A percentile compares a stretch with the other conserved stretches of the same genome.
Evolutionary conservation across 92 coral and sea anemone species (phyloP).

Genomic region (Ricordea florida): DNA sequence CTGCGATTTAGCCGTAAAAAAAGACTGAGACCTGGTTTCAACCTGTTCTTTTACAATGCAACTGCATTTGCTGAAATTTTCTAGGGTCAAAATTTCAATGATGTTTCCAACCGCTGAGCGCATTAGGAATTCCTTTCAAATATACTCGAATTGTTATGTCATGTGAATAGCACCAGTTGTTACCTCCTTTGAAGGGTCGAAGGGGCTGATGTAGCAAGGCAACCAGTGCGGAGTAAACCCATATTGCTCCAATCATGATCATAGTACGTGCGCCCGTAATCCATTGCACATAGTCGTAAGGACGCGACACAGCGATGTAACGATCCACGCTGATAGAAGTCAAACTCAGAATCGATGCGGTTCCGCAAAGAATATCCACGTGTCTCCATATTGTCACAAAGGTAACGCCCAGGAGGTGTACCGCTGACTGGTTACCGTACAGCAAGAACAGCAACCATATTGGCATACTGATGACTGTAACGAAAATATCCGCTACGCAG

Average conservation of each 20-base stretch:
- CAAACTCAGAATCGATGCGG: constrained; percentile 86
- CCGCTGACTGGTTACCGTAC: constrained; percentile 16
- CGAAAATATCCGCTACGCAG: constrained; percentile 79
- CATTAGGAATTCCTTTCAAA: no score
- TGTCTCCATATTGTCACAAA: constrained; percentile 69
- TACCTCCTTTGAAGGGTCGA: constrained; percentile 25
- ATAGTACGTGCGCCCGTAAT: constrained; percentile 62
- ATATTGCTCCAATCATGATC: constrained; percentile 56
- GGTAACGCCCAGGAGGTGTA: constrained; percentile 34
- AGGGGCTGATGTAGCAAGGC: constrained; percentile 56
- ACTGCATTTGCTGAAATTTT: no score
- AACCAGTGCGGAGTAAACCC: constrained; percentile 74
- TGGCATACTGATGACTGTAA: constrained; percentile 87
- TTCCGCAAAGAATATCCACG: constrained; percentile 82
- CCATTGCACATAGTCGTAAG: constrained; percentile 59
- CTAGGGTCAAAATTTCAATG: no score
- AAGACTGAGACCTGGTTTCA: no score
- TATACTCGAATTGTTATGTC: no score
- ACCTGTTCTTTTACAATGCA: no score
- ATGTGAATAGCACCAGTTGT: no score
- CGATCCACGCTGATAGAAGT: constrained; percentile 84
- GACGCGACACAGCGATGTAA: constrained; percentile 77
- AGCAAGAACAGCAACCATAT: constrained; percentile 78
- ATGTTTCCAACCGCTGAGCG: no score
- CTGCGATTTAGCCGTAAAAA: no score